Percentiles rank a stretch among this genome's conserved stretches.
These are phyloP conservation scores for Clarias batrachus DNA, from an alignment of 2,113 vertebrate species.

Conservation along the genomic window DNA sequence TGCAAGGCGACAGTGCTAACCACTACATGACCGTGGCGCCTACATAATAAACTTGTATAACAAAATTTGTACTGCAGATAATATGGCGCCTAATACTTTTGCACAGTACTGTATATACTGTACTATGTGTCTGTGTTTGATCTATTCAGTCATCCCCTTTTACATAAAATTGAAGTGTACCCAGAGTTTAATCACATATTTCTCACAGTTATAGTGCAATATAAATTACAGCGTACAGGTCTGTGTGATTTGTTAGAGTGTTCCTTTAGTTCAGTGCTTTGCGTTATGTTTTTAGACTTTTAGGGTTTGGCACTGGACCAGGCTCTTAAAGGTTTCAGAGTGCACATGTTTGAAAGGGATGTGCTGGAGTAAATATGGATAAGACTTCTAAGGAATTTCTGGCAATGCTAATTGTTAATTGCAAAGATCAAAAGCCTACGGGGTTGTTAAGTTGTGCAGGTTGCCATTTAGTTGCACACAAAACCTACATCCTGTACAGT, in stretches of 20 bases:
- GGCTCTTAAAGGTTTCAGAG: neutral
- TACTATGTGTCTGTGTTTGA: neutral
- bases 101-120: neutral
- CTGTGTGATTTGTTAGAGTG: conserved; percentile 2
- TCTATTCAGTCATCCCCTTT: neutral
- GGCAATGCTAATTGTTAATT: neutral
- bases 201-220: neutral
- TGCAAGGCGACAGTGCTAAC: no score
- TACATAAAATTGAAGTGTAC: neutral
- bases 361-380: neutral
- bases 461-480: neutral
- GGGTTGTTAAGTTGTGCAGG: neutral
- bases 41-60: no score
- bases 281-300: neutral
- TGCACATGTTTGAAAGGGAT: neutral
- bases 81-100: no score
- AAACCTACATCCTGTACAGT: neutral
- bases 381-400: neutral
- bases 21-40: no score
- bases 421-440: neutral
- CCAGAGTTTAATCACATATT: neutral
- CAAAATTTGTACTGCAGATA: no score
- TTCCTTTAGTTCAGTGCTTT: neutral
- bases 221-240: no score
- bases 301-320: neutral